Evolutionary conservation across 2,113 vertebrate species (phyloP).

Genomic region (Saimiri boliviensis): DNA sequence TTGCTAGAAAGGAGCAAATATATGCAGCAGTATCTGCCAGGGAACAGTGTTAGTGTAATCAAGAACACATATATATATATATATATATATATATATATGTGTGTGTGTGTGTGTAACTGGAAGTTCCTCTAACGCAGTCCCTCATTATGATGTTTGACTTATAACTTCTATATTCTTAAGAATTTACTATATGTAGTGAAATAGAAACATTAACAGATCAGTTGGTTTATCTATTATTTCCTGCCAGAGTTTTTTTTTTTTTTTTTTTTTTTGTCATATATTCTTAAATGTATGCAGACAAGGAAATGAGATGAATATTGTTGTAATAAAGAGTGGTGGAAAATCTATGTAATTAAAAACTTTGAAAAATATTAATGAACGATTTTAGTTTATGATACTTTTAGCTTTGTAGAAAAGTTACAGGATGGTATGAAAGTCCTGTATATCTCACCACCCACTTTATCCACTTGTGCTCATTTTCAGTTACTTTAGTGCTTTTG

Average conservation of each 20-base stretch:
- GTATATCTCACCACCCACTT: background rate
- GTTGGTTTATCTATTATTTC: constrained; percentile 29
- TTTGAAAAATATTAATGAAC: background rate
- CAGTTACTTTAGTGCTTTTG: background rate
- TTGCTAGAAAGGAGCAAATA: background rate
- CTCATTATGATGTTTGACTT: constrained; percentile 2
- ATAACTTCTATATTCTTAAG: constrained; percentile 49
- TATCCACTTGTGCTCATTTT: background rate
- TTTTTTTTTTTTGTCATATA: background rate
- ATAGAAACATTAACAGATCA: constrained; percentile 9
- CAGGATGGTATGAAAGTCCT: background rate
- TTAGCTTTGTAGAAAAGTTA: background rate
- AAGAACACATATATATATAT: background rate
- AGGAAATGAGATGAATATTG: constrained; percentile 9
- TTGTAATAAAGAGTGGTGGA: constrained; percentile 64
- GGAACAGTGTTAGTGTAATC: fast-evolving
- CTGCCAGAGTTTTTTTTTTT: constrained; percentile 27
- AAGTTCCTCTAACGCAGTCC: too few relatives aligned
- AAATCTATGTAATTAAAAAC: constrained; percentile 40
- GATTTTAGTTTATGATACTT: background rate
- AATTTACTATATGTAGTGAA: constrained; percentile 36
- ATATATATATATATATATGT: too few relatives aligned
- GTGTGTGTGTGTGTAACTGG: too few relatives aligned
- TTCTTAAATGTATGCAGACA: constrained; percentile 50
- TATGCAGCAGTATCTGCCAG: background rate